Base-by-base conservation (phyloP, 2,113 vertebrate species). In the Sapayoa aenigma region DNA sequence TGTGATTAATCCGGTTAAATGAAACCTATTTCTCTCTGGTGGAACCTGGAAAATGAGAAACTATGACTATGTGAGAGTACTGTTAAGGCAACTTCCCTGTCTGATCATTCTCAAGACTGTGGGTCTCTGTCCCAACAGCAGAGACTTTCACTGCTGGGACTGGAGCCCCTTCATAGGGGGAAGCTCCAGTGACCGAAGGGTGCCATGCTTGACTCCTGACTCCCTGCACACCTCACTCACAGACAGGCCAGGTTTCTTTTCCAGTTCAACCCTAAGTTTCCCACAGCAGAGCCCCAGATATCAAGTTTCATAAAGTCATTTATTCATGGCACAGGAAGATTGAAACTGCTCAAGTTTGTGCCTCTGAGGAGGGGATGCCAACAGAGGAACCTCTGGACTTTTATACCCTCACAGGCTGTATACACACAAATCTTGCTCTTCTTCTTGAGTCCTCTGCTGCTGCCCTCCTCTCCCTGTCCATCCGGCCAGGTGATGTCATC, bases 371-470 rank as follows among this genome's bases (percentile, higher is more conserved):
- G 24, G 6, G 30, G 47, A 1, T 15, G 11, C 35, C 23, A 65
- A 5, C 7, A 56, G 19, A 33, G 33, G 59, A 39, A 39, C 11
- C 21, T 30, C 31, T 3, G 4, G 17, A 25, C 62, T 67, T 67
- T 67, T 31, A 42, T 2, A 59, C 11, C 16, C 22, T 44, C 63
- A 12, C 28, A 33, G 18, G 7, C 33, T 23, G 9, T 21, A 33
- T 1, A 0, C 21, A 6, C 1, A 0, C 25, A 11, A 9, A 18
- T 39, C 22, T 46, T 0, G 0, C 9, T 60, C 14, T 33, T 69
- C 0, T 19, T 42, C 62, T 25, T 50, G 15, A 53, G 1, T 25
- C 10, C 30, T 7, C 13, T 1, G 0, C 6, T 71, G 41, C 41
- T 17, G n/a, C 13, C 7, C 3, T 14, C 17, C 15, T 24, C 8